Percentiles rank a stretch among this genome's conserved stretches.
phyloP scores from a whole-genome alignment of 2,888 invertebrate genomes.

The Galeopsomyia nigrocyanea region DNA sequence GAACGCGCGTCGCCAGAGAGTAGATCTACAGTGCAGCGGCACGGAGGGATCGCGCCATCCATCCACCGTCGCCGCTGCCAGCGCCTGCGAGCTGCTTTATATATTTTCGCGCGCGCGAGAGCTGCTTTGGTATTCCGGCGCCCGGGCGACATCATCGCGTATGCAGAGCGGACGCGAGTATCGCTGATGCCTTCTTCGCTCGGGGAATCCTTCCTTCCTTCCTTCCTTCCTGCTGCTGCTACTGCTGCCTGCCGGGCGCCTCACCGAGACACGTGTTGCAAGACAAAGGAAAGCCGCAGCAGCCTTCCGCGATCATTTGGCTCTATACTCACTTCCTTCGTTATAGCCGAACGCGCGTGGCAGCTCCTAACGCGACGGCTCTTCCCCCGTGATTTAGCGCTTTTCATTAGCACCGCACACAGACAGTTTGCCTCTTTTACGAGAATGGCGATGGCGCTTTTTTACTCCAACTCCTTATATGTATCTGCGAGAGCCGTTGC shows the following conservation, averaged over 20 bases:
- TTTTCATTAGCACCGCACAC: slow-evolving; percentile 41
- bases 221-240: slow-evolving; percentile 5
- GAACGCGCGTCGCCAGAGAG: not conserved
- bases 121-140: slow-evolving; percentile 42
- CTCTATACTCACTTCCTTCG: too few species aligned
- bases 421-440: slow-evolving; percentile 8
- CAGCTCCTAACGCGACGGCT: not conserved
- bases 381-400: slow-evolving; percentile 38
- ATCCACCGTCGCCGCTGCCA: not conserved
- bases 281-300: too few species aligned
- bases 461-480: not conserved
- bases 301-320: too few species aligned
- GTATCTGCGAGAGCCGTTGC: not conserved
- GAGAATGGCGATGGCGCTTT: slow-evolving; percentile 30
- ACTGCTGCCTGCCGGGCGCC: not conserved
- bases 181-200: slow-evolving; percentile 34
- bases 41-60: not conserved
- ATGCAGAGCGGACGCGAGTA: slow-evolving; percentile 30
- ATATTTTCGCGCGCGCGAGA: slow-evolving; percentile 21
- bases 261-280: too few species aligned
- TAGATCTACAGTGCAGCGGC: not conserved
- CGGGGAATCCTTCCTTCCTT: slow-evolving; percentile 3
- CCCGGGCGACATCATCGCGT: slow-evolving; percentile 24
- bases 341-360: too few species aligned
- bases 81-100: slow-evolving; percentile 6